Base-by-base conservation (phyloP, 2,888 invertebrate genomes). In the Meghimatium bilineatum region DNA sequence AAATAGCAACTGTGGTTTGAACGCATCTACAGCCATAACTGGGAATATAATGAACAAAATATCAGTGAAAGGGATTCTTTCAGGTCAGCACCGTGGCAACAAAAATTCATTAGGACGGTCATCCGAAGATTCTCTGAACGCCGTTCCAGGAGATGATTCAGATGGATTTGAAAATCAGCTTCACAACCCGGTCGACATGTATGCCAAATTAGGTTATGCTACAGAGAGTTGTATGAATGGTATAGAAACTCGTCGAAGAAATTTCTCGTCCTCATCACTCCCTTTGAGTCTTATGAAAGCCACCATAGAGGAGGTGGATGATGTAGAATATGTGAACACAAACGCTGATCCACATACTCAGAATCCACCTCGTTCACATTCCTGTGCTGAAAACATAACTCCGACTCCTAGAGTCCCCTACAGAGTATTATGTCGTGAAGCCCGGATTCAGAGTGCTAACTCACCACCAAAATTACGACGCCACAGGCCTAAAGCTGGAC, bases 211-310 rank as follows among this genome's bases (percentile, higher is more conserved):
- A 17, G 23, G n/a, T 34, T 44, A 17, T 36, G 12, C 29, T 17
- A 12, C 26, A 32, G 20, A 20, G 52, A 29, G 60, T 20, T 34
- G 66, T 20, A 26, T 36, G n/a, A 69, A 72, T 34, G 20, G 32
- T 29, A 75, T 63, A 12, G 66, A 63, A n/a, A 44, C 32, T 23
- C 69, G 69, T 14, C 38, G 72, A 8, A 82, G 84, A 36, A 84
- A 82, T 34, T 71, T 80, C 32, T 85, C 84, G 14, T 85, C 86
- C 6, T 85, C 83, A 6, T 86, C 86, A 17, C 23, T 85, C 32
- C 85, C 86, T 10, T 34, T 74, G 26, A 78, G 77, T 34, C 82
- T 84, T 52, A 79, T 84, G 82, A 36, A 71, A 26, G 74, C 82
- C 5, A 76, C 75, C 29, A 82, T 82, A 14, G 79, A 79, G 36